Conservation (phyloP, 2,797 vertebrate genomes). For the Bovichtus variegatus region DNA sequence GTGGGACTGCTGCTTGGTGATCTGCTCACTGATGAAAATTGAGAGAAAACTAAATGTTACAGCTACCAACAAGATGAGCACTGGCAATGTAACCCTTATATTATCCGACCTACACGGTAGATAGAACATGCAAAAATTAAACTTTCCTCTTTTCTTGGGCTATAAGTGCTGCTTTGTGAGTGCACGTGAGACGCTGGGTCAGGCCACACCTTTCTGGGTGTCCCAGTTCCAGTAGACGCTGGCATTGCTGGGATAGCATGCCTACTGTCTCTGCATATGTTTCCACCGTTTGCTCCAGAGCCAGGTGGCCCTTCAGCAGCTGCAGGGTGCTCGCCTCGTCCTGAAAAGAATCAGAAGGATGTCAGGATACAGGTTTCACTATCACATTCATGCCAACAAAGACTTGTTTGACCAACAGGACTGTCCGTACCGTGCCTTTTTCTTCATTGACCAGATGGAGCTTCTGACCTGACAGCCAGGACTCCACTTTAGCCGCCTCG, state of each 20-base stretch:
- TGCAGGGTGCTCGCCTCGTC: constrained; percentile 92
- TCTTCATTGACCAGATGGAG: constrained; percentile 93
- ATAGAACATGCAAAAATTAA: neutral
- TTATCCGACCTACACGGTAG: neutral
- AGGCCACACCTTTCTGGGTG: constrained; percentile 91
- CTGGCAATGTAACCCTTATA: neutral
- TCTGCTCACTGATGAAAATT: constrained; percentile 84
- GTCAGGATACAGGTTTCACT: neutral
- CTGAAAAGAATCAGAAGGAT: constrained; percentile 70
- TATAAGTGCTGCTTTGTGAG: neutral
- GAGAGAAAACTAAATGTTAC: constrained; percentile 1
- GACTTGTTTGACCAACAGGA: neutral
- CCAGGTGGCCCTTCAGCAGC: constrained; percentile 92
- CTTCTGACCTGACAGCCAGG: constrained; percentile 95
- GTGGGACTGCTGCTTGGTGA: constrained; percentile 93
- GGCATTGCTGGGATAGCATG: constrained; percentile 91
- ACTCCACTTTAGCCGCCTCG: constrained; percentile 91
- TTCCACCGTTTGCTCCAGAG: constrained; percentile 93
- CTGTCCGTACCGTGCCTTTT: constrained; percentile 87
- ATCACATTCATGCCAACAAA: neutral
- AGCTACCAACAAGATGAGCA: neutral
- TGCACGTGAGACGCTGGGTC: neutral
- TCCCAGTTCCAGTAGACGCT: constrained; percentile 88
- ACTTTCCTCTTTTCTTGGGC: neutral
- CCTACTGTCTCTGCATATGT: constrained; percentile 92